Base-by-base conservation (phyloP, 2,888 invertebrate genomes). In the Allophyes oxyacanthae region DNA sequence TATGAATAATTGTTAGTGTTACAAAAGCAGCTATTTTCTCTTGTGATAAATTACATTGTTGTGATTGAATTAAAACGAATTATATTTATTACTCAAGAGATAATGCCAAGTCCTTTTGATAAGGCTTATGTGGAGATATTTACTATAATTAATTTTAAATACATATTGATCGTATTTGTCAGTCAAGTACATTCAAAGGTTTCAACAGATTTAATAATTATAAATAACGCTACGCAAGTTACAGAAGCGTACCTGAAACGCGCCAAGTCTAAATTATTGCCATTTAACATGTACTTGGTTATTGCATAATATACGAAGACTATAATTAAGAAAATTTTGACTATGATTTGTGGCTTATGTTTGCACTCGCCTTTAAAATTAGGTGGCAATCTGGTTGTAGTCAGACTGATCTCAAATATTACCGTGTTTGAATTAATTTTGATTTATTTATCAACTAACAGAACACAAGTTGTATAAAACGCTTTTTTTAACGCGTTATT, bases 311-410 rank as follows among this genome's bases (percentile, higher is more conserved):
- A 76, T 45, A 58, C 36, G 59, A 71, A 69, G 43, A 64, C 45
- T 69, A 64, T 70, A 49, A 63, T 72, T 71, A 65, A 66, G 66
- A 10, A n/a, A n/a, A 73, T 73, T 60, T 62, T 65, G n/a, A 67
- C 58, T 63, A 60, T 61, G 36, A 48, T 36, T 53, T 59, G 64
- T 74, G 61, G 72, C 76, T 73, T 74, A 49, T 37, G 32, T 63
- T 34, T 59, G 50, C 69, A 72, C 73, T 41, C 65, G 64, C 58
- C 65, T 68, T 72, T 55, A 48, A n/a, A 51, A 67, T 54, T 79
- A 71, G 83, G 89, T 91, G 91, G 92, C 90, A 90, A 89, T 82
- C 71, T 69, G 75, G 79, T 53, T 46, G 64, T 82, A 86, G 86
- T 86, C 83, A 77, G 69, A 76, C 75, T 87, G 87, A 87, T 87